Evolutionary conservation across 2,888 invertebrate genomes (phyloP).

Genomic region (Hyalella azteca): DNA sequence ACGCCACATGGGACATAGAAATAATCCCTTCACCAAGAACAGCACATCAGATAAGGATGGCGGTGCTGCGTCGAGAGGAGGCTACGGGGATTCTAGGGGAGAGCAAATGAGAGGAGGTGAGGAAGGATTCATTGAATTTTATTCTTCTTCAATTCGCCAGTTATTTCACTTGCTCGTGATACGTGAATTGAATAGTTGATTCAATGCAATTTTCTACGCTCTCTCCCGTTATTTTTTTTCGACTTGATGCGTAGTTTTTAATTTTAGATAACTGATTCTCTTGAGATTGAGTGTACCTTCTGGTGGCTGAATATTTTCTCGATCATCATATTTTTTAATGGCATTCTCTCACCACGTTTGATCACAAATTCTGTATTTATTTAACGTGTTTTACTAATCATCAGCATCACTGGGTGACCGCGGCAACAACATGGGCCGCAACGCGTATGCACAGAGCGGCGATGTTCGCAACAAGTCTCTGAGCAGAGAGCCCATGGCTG

Average conservation of each 20-base stretch:
- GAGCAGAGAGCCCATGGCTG: not conserved
- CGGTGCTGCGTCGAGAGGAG: not conserved
- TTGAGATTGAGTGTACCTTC: too few species aligned
- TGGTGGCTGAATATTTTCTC: too few species aligned
- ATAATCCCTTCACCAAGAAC: not conserved
- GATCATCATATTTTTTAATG: too few species aligned
- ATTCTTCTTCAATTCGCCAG: too few species aligned
- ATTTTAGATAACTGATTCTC: too few species aligned
- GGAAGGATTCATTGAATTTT: too few species aligned
- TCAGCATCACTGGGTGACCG: slow-evolving; percentile 18
- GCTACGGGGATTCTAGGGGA: not conserved
- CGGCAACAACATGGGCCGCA: not conserved
- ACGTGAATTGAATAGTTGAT: not conserved
- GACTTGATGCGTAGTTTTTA: too few species aligned
- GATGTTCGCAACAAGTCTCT: not conserved
- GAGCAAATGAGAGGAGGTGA: slow-evolving; percentile 30
- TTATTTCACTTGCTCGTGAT: not conserved
- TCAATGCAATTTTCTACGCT: not conserved
- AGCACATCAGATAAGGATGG: not conserved
- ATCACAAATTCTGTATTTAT: too few species aligned
- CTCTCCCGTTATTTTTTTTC: not conserved
- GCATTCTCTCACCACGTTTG: too few species aligned
- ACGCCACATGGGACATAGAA: not conserved
- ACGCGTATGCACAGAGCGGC: not conserved
- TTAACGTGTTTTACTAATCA: too few species aligned